Evolutionary conservation across 2,113 vertebrate genomes (phyloP), one percentile per base, ranked within the genome.

Genomic region (Rhineura floridana): DNA sequence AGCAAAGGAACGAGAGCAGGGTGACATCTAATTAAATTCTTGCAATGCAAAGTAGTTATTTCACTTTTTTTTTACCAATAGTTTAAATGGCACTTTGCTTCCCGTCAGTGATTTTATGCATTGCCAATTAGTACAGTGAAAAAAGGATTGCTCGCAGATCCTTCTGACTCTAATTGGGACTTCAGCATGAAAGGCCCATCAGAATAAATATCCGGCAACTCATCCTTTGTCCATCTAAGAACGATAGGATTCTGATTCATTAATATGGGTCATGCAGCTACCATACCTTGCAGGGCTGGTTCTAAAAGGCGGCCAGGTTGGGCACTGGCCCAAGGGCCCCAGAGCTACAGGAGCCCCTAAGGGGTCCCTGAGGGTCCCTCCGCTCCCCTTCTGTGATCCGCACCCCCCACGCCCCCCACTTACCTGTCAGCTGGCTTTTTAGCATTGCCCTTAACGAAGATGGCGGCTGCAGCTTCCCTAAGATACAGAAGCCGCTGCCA

Each of bases 141-240:
- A 69, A 91, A 92, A 69, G 62, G 77, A 59, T 93, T 88, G 80
- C 81, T 91, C 91, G 89, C 52, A 91, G 46, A 91, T 67, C n/a
- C 0, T 88, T 83, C 39, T 85, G 62, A 72, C 93, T 94, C 91
- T 91, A 92, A 92, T 87, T 93, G 89, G 87, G 91, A 78, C n/a
- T 93, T 91, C 46, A 89, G 76, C 77, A 88, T 84, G 69, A 90
- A 90, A 83, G 62, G 7, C 46, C 30, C 33, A 59, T 90, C 72
- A 90, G 46, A 89, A 25, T 91, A 88, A 89, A 93, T 76, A 65
- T 36, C 52, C 90, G 90, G 90, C 89, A 92, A 89, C 65, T 91
- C 89, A 75, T 87, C 88, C 83, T 84, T 88, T 93, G 89, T 93
- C 88, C 88, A 85, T 25, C 77, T 76, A 83, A 81, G 88, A 82